Evolutionary conservation across 2,797 vertebrate species (phyloP), one percentile per base, ranked within the genome.

Genomic region (Argyrosomus regius): DNA sequence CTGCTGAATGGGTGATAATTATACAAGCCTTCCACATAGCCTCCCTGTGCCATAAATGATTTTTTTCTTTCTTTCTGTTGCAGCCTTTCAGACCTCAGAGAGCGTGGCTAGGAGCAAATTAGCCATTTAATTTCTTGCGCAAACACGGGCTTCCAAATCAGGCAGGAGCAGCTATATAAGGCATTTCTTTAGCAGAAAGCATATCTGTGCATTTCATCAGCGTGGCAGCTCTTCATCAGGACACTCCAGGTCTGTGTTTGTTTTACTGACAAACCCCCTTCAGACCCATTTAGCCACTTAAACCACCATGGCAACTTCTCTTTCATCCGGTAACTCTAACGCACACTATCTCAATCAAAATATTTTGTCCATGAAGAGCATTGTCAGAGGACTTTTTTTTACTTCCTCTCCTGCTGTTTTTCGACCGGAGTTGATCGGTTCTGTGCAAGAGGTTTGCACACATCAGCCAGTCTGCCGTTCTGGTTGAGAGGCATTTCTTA

Each of bases 401-500:
- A 8, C 7, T 8, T 10, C 22, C 49, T 49, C 31, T 49, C 35
- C 43, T 61, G 39, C 59, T 72, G 35, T 64, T 74, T 57, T 14
- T 24, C 18, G 1, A 68, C 65, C 68, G 20, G 0, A 58, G 75
- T 71, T 57, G 52, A 67, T 72, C 54, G 76, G 48, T 35, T 64
- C 18, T 1, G 26, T 1, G 6, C 12, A 9, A 52, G 60, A 45
- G 54, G 24, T 63, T 72, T 67, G 80, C 72, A 66, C 65, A 66
- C 81, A 70, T 81, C 49, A 80, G 77, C 73, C 57, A 7, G 57
- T 77, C 63, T 50, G 64, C 70, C 6, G 72, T 81, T 84, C 65
- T 74, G 82, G 84, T 78, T 65, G 63, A 82, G 79, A 85, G 53
- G 59, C 70, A 60, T 89, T 76, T 87, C 83, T 90, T 7, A 78